phyloP scores from a whole-genome alignment of 23 tunicate species.

The Botrylloides violaceus region DNA sequence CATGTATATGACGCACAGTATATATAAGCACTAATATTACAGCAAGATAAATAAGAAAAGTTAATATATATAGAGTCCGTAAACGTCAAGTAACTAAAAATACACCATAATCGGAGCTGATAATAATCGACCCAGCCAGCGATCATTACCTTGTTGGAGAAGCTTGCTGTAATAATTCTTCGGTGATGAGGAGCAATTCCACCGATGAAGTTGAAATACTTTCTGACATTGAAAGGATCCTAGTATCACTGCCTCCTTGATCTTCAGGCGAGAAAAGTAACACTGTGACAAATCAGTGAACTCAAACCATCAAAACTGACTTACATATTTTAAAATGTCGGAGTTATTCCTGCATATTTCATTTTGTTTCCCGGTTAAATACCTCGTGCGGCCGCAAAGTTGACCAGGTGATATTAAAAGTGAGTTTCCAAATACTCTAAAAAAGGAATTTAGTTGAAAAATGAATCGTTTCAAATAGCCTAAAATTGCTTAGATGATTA shows the following conservation, averaged over 20 bases:
- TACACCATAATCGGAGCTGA: neutral
- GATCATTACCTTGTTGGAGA: constrained; percentile 50
- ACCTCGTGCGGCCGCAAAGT: constrained; percentile 30
- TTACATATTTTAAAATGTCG: constrained; percentile 26
- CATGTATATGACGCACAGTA: no score
- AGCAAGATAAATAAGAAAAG: no score
- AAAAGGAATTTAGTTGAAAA: no score
- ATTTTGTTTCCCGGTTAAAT: constrained; percentile 11
- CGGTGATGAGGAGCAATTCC: constrained; percentile 44
- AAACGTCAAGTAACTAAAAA: neutral
- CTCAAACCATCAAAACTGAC: neutral
- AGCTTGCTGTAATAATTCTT: constrained; percentile 27
- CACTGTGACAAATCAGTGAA: neutral
- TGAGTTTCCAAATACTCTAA: constrained; percentile 21
- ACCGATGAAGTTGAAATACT: constrained; percentile 30
- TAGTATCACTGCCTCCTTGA: constrained; percentile 31
- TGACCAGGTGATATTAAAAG: constrained; percentile 21
- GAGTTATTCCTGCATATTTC: constrained; percentile 34
- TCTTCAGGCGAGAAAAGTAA: constrained; percentile 11
- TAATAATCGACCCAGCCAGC: neutral
- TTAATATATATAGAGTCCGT: no score
- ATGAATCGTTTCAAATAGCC: no score
- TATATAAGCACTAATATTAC: no score
- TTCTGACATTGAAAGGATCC: constrained; percentile 33
- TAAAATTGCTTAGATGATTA: no score